A percentile compares a stretch with the other conserved stretches of the same genome.
Evolutionary conservation across 2,797 vertebrate genomes (phyloP).

Genomic region (Anomalospiza imberbis): DNA sequence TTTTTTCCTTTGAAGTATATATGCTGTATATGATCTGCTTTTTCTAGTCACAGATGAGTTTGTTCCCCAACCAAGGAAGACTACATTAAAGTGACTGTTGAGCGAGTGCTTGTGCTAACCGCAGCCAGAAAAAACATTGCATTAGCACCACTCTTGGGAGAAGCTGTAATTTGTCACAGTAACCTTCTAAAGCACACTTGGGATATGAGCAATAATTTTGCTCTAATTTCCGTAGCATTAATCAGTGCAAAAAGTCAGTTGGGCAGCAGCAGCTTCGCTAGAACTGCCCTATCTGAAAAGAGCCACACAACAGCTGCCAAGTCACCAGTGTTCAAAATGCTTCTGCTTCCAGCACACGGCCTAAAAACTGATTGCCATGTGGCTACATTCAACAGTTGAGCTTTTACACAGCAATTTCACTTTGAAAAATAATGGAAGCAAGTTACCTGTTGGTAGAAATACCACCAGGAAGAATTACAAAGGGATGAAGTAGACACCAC

Average conservation of each 20-base stretch:
- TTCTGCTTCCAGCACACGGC: neutral
- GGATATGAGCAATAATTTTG: neutral
- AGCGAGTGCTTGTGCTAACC: neutral
- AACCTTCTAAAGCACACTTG: neutral
- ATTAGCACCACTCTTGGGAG: neutral
- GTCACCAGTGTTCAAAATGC: rapidly evolving
- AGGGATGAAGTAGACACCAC: neutral
- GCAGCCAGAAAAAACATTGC: neutral
- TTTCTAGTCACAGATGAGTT: neutral
- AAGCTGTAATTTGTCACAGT: neutral
- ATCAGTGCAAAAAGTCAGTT: neutral
- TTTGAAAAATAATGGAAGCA: neutral
- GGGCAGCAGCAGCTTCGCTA: neutral
- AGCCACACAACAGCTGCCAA: rapidly evolving
- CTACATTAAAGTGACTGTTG: neutral
- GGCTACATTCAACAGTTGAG: neutral
- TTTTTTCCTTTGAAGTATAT: neutral
- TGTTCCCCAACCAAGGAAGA: neutral
- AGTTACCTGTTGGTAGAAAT: neutral
- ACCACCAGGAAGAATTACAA: neutral
- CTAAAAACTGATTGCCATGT: neutral
- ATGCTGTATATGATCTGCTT: neutral
- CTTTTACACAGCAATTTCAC: neutral
- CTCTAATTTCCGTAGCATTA: neutral
- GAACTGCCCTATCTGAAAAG: neutral